These are phyloP conservation scores for Ctenosaura bakeri DNA, from an alignment of 2,797 vertebrate genomes.

Conservation along the genomic window DNA sequence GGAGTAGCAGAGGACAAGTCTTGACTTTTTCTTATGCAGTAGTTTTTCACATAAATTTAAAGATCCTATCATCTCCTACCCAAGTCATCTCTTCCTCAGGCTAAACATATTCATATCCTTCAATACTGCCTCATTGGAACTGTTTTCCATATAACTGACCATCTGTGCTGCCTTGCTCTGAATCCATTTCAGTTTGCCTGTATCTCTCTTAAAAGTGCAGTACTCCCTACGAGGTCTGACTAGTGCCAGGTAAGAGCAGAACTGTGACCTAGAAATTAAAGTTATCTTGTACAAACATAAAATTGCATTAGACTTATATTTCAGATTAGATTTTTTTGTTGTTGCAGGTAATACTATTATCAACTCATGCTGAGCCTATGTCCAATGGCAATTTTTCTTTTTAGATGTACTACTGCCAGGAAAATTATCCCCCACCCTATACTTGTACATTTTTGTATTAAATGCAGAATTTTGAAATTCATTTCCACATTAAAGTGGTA, in stretches of 20 bases:
- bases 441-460: not conserved
- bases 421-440: not conserved
- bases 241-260: not conserved
- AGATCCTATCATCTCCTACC: not conserved
- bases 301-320: not conserved
- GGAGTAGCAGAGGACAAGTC: too few species aligned
- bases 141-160: not conserved
- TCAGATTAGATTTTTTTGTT: too few species aligned
- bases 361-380: not conserved
- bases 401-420: not conserved
- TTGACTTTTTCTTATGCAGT: not conserved
- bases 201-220: not conserved
- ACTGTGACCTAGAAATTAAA: not conserved
- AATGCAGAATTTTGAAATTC: not conserved
- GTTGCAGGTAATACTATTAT: not conserved
- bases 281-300: not conserved
- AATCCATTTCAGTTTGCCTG: not conserved
- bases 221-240: not conserved
- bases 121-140: not conserved
- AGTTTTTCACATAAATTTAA: not conserved
- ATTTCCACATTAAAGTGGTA: not conserved
- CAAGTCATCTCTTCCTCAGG: not conserved
- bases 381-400: not conserved
- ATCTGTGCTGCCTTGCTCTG: not conserved
- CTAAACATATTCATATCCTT: not conserved